Evolutionary conservation across 2,888 invertebrate genomes (phyloP).

Genomic region (Rhogogaster chlorosoma): DNA sequence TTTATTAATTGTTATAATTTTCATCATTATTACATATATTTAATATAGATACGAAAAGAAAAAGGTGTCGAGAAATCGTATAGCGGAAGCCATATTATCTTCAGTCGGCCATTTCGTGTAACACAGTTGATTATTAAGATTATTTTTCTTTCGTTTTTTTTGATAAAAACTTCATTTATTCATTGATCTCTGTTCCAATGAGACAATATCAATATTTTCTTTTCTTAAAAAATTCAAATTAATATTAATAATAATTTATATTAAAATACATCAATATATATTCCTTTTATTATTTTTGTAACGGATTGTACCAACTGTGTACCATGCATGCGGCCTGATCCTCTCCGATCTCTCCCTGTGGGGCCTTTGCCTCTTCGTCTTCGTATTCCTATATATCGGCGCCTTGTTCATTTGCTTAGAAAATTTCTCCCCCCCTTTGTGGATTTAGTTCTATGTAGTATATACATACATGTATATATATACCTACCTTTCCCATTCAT

Average conservation of each 20-base stretch:
- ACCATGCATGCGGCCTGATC: constrained; percentile 27
- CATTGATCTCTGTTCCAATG: neutral
- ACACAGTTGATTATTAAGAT: neutral
- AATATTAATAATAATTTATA: neutral
- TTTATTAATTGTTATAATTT: neutral
- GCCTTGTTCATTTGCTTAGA: constrained; percentile 47
- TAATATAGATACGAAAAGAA: too few relatives aligned
- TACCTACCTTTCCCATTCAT: constrained; percentile 16
- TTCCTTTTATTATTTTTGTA: neutral
- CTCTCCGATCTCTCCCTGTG: constrained; percentile 41
- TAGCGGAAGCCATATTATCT: neutral
- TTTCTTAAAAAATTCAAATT: neutral
- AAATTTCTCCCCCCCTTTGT: neutral
- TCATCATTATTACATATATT: neutral
- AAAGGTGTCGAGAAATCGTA: neutral
- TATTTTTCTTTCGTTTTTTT: neutral
- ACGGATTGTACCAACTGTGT: constrained; percentile 38
- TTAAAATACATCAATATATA: neutral
- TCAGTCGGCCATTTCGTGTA: neutral
- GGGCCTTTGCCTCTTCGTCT: constrained; percentile 23
- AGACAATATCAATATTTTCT: neutral
- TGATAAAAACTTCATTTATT: neutral
- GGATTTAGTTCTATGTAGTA: neutral
- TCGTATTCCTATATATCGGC: constrained; percentile 17
- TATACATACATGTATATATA: neutral